Base-by-base conservation (phyloP, 2,113 vertebrate genomes). In the Gavia stellata region DNA sequence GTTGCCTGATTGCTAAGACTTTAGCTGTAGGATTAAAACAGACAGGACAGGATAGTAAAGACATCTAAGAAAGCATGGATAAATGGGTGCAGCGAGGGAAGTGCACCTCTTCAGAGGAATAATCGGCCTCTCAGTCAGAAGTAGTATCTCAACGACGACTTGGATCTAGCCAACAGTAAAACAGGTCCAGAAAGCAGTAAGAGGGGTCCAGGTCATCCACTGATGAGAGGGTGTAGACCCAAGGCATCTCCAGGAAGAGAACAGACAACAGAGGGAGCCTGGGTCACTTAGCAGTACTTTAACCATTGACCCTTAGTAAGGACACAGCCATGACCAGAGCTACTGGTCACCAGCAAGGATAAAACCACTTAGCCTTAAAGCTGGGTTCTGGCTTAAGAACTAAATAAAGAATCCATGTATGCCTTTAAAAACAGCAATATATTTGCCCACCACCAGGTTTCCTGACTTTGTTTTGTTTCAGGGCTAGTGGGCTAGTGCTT, bases 261-360 rank as follows among this genome's bases (percentile, higher is more conserved):
- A 20, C 20, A 38, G 28, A 56, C 7, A 23, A 21, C 34, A 63
- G 36, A 28, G 21, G 24, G 14, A 83, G 2, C 28, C n/a, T 45
- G 28, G 2, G 12, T 59, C 47, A 49, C 23, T 33, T 71, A 65
- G 10, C 25, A 49, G 29, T 25, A 45, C n/a, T 75, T 74, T 38
- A 55, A 4, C 6, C 1, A 2, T 7, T 94, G 62, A 63, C 25
- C 8, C 1, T 0, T 20, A 49, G 7, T 53, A 40, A 78, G 47
- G 50, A 77, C 59, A 59, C 17, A 50, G 56, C 13, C 17, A 36
- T 8, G 17, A 28, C 7, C 26, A 50, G 42, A 90, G 52, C 42
- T 68, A 23, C 50, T 72, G 26, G 36, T 47, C 26, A 52, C 8
- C 14, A 29, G 9, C 3, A 36, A 65, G 40, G 44, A 52, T 68